A percentile compares a stretch with the other conserved stretches of the same genome.
phyloP scores from a whole-genome alignment of 2,797 vertebrate genomes.

The Mormyrus hasselquistii region DNA sequence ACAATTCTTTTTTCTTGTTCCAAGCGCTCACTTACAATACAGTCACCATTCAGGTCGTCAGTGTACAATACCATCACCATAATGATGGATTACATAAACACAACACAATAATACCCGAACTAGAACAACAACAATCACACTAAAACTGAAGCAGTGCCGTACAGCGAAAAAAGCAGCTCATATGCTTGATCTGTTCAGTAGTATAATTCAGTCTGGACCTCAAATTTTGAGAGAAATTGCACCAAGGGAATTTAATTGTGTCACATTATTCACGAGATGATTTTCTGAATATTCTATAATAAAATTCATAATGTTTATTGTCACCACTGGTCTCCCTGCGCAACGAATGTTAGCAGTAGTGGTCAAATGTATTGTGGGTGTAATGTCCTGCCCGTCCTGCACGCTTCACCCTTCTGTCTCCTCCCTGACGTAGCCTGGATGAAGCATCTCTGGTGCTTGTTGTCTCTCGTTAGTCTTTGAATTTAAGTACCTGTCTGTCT shows the following conservation, averaged over 20 bases:
- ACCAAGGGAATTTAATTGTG: background rate
- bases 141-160: background rate
- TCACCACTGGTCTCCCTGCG: background rate
- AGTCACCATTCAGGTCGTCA: background rate
- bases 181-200: background rate
- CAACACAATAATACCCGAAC: background rate
- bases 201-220: background rate
- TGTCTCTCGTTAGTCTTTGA: background rate
- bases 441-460: background rate
- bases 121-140: background rate
- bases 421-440: background rate
- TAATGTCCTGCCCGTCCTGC: background rate
- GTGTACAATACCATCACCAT: background rate
- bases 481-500: background rate
- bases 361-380: background rate
- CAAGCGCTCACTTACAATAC: background rate
- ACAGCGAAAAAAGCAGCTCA: background rate
- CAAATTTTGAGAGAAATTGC: no score
- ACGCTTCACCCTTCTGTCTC: background rate
- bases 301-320: background rate
- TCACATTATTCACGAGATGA: background rate
- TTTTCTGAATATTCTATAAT: background rate
- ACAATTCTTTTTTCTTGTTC: background rate
- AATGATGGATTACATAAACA: background rate
- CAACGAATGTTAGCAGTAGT: background rate